phyloP scores from a whole-genome alignment of 2,113 vertebrate genomes.

The Picathartes gymnocephalus region DNA sequence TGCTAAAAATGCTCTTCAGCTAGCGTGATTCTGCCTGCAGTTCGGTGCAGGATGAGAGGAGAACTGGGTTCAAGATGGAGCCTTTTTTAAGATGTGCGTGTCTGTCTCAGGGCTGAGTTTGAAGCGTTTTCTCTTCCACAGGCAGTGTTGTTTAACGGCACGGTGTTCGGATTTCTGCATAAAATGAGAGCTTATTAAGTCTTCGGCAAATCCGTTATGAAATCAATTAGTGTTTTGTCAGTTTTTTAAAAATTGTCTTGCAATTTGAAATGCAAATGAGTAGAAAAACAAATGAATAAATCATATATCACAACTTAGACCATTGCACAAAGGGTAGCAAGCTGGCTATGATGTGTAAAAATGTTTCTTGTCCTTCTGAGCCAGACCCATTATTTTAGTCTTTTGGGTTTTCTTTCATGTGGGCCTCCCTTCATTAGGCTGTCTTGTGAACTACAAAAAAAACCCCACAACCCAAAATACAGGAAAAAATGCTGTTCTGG shows the following conservation, averaged over 20 bases:
- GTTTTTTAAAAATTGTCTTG: neutral
- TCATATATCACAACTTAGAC: neutral
- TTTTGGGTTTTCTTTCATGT: constrained; percentile 53
- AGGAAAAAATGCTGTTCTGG: neutral
- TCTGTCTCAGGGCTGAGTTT: neutral
- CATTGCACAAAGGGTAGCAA: neutral
- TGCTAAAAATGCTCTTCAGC: neutral
- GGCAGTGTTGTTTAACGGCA: neutral
- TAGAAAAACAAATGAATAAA: neutral
- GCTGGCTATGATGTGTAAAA: constrained; percentile 16
- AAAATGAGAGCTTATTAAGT: neutral
- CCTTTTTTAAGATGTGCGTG: neutral
- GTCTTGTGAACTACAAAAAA: constrained; percentile 7
- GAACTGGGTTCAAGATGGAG: neutral
- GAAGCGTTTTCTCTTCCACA: neutral
- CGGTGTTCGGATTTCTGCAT: neutral
- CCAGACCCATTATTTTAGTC: constrained; percentile 34
- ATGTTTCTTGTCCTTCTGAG: constrained; percentile 4
- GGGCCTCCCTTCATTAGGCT: constrained; percentile 29
- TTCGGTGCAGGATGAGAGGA: neutral
- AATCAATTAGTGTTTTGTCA: neutral
- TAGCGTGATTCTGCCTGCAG: neutral
- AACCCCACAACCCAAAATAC: neutral
- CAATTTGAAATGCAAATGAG: neutral
- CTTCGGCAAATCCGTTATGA: neutral